Evolutionary conservation across 2,797 vertebrate species (phyloP), one percentile per base, ranked within the genome.

Genomic region (Sciurus vulgaris): DNA sequence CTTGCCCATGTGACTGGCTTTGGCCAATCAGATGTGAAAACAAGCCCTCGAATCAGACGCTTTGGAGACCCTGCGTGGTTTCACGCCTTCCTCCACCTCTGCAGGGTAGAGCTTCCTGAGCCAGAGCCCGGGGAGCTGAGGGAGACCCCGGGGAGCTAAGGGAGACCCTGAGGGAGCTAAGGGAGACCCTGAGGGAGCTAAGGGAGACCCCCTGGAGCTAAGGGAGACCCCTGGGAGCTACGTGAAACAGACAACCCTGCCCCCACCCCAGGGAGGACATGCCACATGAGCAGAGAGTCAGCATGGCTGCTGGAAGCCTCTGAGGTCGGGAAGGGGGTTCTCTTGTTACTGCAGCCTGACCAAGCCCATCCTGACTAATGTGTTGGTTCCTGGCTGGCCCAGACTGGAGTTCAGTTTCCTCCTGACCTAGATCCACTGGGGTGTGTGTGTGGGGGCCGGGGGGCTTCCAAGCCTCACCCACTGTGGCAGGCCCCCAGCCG

Each of bases 231-330:
- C 38, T 33, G n/a, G 28, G 13, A 4, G 33, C 59, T 10, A 0
- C 28, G 69, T 12, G 54, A 30, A 20, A 22, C 28, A 38, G 28
- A 44, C 18, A 3, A 1, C 7, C 7, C 22, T 54, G 5, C 47
- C 6, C 51, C 0, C 0, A 54, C 35, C 20, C 67, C 8, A 0
- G 10, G 24, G 33, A 5, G 49, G 56, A 24, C 38, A 0, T 0
- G 76, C 20, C 8, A 0, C 22, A 0, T 5, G 26, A 26, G 15
- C 47, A 12, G 35, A 76, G 49, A 22, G 2, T 7, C 69, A 28
- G 1, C 33, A 8, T 9, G 2, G 33, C 9, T 20, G 8, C 0
- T 2, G 22, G 86, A 47, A 49, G 84, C 72, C 30, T 83, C 82
- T 30, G 74, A 44, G 28, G 22, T 3, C 6, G 1, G 35, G 15